Conservation (phyloP, 2,113 vertebrate species). For the Nothoprocta pentlandii region DNA sequence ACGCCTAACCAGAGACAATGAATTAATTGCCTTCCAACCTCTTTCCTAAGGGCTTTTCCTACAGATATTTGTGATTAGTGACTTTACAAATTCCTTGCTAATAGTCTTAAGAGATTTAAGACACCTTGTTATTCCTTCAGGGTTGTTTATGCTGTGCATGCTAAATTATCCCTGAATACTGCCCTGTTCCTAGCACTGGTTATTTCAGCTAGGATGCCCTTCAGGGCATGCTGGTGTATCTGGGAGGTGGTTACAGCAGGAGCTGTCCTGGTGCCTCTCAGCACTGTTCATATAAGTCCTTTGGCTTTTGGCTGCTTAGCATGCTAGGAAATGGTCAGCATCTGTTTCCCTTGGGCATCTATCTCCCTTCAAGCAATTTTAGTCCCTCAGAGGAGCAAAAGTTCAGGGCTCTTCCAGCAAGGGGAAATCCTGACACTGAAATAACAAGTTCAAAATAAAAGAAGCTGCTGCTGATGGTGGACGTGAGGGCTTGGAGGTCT, state of each 20-base stretch:
- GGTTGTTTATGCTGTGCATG: background rate
- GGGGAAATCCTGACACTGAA: background rate
- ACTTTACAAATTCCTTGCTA: background rate
- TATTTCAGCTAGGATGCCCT: background rate
- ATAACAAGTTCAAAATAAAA: background rate
- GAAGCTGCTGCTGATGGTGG: background rate
- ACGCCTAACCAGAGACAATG: background rate
- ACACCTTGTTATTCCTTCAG: background rate
- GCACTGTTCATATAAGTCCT: background rate
- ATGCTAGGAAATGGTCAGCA: background rate
- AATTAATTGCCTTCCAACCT: background rate
- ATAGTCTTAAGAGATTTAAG: background rate
- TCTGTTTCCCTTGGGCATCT: background rate
- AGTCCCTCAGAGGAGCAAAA: background rate
- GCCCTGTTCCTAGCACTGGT: background rate
- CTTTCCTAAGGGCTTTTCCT: background rate
- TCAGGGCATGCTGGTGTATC: background rate
- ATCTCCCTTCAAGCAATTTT: background rate
- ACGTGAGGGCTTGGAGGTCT: background rate
- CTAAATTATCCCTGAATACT: background rate
- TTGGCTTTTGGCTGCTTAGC: accelerated
- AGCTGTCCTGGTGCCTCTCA: background rate
- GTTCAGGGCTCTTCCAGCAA: background rate
- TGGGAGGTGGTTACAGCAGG: background rate
- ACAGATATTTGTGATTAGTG: background rate